These are phyloP conservation scores for Hipposideros armiger DNA, from an alignment of 2,113 vertebrate species.

Conservation along the genomic window DNA sequence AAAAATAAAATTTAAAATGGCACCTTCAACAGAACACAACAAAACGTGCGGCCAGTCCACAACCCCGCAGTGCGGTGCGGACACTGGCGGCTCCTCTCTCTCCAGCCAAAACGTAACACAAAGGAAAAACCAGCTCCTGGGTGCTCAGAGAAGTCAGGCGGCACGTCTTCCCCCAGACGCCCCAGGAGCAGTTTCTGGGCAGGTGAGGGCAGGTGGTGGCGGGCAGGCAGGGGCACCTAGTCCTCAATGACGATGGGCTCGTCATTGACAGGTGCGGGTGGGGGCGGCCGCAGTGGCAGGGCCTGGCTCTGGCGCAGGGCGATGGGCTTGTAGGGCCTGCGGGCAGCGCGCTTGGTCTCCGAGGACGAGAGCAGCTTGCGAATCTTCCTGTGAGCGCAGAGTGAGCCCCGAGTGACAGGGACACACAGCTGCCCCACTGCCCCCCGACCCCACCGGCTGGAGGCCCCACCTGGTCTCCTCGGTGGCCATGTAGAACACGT, in stretches of 20 bases:
- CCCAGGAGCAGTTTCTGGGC: constrained; percentile 87
- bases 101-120: constrained; percentile 86
- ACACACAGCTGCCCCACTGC: rapidly evolving
- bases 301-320: constrained; percentile 89
- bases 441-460: neutral
- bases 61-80: constrained; percentile 73
- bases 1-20: constrained; percentile 91
- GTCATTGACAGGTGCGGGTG: constrained; percentile 89
- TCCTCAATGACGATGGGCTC: constrained; percentile 91
- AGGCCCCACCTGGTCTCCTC: constrained; percentile 91
- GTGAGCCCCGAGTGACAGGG: neutral
- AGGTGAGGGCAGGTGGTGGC: constrained; percentile 83
- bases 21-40: constrained; percentile 89
- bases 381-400: constrained; percentile 86
- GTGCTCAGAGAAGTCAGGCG: constrained; percentile 93
- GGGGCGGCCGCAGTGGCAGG: constrained; percentile 86
- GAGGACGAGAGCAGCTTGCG: constrained; percentile 91
- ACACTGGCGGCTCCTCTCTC: constrained; percentile 79
- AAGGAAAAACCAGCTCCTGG: constrained; percentile 87
- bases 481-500: constrained; percentile 90
- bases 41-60: constrained; percentile 81
- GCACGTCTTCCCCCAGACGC: constrained; percentile 80
- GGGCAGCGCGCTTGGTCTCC: constrained; percentile 90
- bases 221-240: constrained; percentile 87
- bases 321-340: constrained; percentile 89